Base-by-base conservation (phyloP, 64 coral and sea anemone species). In the Dendronephthya gigantea region DNA sequence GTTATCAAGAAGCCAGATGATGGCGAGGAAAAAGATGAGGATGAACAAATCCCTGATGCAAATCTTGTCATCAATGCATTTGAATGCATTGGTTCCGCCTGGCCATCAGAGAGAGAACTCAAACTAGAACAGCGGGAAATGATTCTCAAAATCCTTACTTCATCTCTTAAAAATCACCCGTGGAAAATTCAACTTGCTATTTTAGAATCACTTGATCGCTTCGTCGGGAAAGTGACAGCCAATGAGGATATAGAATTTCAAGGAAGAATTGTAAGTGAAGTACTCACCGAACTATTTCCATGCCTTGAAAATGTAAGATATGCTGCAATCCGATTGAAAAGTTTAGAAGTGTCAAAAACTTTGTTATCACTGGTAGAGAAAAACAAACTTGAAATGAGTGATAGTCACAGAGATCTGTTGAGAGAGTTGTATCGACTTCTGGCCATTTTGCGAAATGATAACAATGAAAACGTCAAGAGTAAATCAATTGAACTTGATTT, bases 181-280 rank as follows among this genome's bases (percentile, higher is more conserved):
- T 98, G 95, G 95, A 98, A 98, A 49, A 89, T 98, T 13, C 95
- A 98, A 88, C 66, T 92, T 31, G 90, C 85, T 12, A 87, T 93
- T 39, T 83, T 98, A 9, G 39, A 81, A 14, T 85, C 92, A 39
- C 87, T 90, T 38, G 92, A 90, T 7, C 85, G 40, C 1, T 98
- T 1, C 72, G 10, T 79, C 72, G 29, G 36, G 17, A 36, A 34
- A 28, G 29, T 66, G 6, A n/a, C 58, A 66, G 29, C 14, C 36
- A 39, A 79, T 34, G 72, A 79, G 36, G 72, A 79, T 15, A 15
- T 12, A 17, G 32, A 79, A 15, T 30, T 79, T 19, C 32, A 36
- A 19, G 17, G 36, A 17, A 34, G 36, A 28, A 16, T 79, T 16
- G 8, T 34, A 9, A 36, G 0, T 36, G 29, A 15, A 15, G 32